phyloP scores from a whole-genome alignment of 2,888 invertebrate genomes.

The Hermodice carunculata region DNA sequence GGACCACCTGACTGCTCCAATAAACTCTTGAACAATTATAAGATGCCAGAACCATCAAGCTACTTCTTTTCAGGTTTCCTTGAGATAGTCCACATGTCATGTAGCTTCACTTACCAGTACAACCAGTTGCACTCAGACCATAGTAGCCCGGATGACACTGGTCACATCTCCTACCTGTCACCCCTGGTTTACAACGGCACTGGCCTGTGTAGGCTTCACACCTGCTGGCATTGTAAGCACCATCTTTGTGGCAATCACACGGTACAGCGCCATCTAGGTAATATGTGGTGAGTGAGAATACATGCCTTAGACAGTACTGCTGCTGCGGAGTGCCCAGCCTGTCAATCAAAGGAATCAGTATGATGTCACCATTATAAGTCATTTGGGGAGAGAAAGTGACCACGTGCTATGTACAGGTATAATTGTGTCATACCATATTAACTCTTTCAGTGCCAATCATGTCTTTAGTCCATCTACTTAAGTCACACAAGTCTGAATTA shows the following conservation, averaged over 20 bases:
- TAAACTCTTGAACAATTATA: too few species aligned
- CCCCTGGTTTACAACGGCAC: constrained; percentile 54
- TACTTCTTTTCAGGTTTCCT: too few species aligned
- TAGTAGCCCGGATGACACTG: constrained; percentile 46
- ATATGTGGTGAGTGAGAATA: constrained; percentile 45
- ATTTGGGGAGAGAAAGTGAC: too few species aligned
- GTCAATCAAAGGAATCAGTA: neutral
- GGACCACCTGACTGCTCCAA: too few species aligned
- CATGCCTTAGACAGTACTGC: constrained; percentile 30
- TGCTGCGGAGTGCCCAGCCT: constrained; percentile 11
- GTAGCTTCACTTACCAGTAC: constrained; percentile 40
- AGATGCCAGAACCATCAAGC: too few species aligned
- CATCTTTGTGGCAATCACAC: constrained; percentile 52
- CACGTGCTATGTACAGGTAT: too few species aligned
- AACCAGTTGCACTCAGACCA: constrained; percentile 43
- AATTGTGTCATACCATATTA: too few species aligned
- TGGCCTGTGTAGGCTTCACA: constrained; percentile 50
- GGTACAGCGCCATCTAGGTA: constrained; percentile 46
- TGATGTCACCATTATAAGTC: neutral
- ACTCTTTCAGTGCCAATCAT: too few species aligned
- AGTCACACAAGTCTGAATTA: too few species aligned
- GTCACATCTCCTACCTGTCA: constrained; percentile 50
- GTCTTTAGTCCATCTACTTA: too few species aligned
- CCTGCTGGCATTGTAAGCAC: constrained; percentile 31
- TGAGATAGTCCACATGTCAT: too few species aligned